Evolutionary conservation across 2,113 vertebrate genomes (phyloP).

Genomic region (Psephotus haematonotus): DNA sequence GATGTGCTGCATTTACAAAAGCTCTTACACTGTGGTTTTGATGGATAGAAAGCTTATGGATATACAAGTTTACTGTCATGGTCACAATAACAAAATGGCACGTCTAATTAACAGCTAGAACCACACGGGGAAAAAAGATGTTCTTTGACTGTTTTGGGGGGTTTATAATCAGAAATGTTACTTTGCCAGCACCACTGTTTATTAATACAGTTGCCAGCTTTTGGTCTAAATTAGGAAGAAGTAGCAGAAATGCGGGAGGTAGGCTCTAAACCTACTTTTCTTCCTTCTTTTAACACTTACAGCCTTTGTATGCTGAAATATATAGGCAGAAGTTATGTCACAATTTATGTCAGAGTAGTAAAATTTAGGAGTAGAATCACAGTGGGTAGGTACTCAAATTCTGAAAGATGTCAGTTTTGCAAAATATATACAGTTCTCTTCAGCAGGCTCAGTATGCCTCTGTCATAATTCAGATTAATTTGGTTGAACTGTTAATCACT

Average conservation of each 20-base stretch:
- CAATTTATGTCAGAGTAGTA: neutral
- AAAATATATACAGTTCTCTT: neutral
- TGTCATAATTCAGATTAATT: neutral
- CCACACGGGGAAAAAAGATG: neutral
- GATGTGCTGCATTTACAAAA: neutral
- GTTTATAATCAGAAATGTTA: neutral
- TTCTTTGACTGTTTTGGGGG: neutral
- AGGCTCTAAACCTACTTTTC: neutral
- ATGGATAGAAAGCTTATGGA: neutral
- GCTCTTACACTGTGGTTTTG: neutral
- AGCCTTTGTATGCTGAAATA: neutral
- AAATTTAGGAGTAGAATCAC: neutral
- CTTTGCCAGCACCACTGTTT: neutral
- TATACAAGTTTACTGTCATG: neutral
- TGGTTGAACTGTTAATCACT: neutral
- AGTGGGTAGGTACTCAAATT: neutral
- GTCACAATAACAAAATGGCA: neutral
- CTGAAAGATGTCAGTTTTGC: conserved; percentile 9
- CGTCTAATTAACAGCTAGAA: neutral
- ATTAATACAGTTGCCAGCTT: neutral
- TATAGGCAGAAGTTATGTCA: neutral
- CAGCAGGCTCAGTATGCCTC: neutral
- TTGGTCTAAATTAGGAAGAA: neutral
- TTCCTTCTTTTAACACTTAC: neutral
- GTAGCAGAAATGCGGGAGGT: neutral